phyloP scores from a whole-genome alignment of 2,888 invertebrate species.

The Heliconius cydno region DNA sequence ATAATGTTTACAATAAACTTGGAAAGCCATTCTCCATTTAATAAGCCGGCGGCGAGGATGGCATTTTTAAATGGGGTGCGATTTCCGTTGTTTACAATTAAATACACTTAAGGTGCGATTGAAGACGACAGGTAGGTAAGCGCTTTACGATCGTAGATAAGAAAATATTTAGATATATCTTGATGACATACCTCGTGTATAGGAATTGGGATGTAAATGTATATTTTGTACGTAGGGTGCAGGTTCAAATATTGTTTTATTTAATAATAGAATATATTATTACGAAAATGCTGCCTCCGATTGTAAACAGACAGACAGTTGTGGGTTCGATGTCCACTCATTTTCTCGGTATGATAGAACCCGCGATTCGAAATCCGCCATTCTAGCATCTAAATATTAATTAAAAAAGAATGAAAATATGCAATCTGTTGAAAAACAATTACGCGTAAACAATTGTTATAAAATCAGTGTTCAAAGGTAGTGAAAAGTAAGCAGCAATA shows the following conservation, averaged over 20 bases:
- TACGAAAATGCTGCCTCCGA: too few species aligned
- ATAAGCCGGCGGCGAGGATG: constrained; percentile 34
- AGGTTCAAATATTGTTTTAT: too few species aligned
- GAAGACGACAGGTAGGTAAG: background rate
- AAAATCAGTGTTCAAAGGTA: background rate
- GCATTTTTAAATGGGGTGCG: constrained; percentile 25
- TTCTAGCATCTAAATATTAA: background rate
- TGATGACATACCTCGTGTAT: too few species aligned
- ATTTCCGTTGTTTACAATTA: constrained; percentile 31
- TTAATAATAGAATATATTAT: too few species aligned
- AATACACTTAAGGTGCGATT: constrained; percentile 9
- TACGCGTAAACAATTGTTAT: constrained; percentile 5
- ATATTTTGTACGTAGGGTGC: too few species aligned
- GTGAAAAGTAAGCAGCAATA: constrained; percentile 14
- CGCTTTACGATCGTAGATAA: background rate
- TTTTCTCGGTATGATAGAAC: background rate
- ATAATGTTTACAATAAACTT: constrained; percentile 67
- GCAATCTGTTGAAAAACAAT: background rate
- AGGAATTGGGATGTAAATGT: too few species aligned
- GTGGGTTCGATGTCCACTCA: too few species aligned
- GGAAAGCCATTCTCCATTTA: constrained; percentile 62
- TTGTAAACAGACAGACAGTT: too few species aligned
- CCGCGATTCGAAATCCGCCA: background rate
- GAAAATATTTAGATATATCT: background rate
- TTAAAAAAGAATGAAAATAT: background rate